A percentile compares a stretch with the other conserved stretches of the same genome.
phyloP scores from a whole-genome alignment of 1,140 invertebrate genomes.

The Zaprionus capensis region DNA sequence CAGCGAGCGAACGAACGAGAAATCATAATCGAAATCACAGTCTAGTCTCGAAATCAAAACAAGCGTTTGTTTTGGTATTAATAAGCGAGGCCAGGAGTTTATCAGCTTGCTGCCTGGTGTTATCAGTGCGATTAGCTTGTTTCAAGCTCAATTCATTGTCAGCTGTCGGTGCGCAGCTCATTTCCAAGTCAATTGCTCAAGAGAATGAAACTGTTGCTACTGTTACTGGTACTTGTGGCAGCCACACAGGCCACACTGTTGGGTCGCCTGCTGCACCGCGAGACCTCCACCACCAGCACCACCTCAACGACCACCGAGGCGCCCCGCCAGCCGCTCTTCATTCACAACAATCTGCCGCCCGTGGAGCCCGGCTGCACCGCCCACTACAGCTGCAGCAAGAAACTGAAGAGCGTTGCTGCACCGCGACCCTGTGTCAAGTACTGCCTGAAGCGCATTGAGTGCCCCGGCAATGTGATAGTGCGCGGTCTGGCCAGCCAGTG shows the following conservation, averaged over 20 bases:
- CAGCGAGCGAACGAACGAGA: neutral
- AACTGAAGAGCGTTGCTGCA: constrained; percentile 45
- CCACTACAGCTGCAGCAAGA: constrained; percentile 63
- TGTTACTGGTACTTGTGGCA: constrained; percentile 6
- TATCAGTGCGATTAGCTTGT: constrained; percentile 3
- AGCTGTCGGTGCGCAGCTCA: neutral
- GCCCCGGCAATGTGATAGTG: constrained; percentile 51
- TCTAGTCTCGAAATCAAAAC: neutral
- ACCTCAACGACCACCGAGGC: constrained; percentile 19
- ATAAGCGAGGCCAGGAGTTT: constrained; percentile 35
- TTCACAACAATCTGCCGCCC: constrained; percentile 67
- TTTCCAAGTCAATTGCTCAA: constrained; percentile 27
- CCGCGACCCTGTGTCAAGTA: constrained; percentile 74
- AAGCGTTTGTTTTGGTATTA: neutral
- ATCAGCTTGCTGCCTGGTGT: constrained; percentile 24
- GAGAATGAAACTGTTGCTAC: constrained; percentile 55
- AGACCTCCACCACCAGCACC: constrained; percentile 13
- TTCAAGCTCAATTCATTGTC: constrained; percentile 5
- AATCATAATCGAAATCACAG: neutral
- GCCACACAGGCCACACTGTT: constrained; percentile 30
- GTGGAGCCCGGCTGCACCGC: constrained; percentile 49
- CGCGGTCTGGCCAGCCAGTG: constrained; percentile 58
- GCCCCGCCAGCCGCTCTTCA: constrained; percentile 33
- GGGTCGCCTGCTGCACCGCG: constrained; percentile 43
- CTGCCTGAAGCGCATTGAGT: constrained; percentile 69